Conservation (phyloP, 2,113 vertebrate species). For the Acinonyx jubatus region DNA sequence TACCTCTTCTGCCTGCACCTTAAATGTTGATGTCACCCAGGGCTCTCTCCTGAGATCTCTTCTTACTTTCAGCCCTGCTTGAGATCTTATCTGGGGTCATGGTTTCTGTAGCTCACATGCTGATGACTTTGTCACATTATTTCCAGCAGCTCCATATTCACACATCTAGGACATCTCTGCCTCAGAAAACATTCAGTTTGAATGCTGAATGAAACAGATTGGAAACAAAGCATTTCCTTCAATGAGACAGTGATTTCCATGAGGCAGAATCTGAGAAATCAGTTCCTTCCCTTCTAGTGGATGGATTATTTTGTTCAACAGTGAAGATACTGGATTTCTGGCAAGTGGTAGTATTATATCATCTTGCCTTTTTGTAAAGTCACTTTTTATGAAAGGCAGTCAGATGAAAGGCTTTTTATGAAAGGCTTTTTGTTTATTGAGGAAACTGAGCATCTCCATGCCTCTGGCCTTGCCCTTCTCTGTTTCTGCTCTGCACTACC, state of each 20-base stretch:
- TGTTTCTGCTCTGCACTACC: neutral
- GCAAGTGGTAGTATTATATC: neutral
- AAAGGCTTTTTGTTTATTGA: neutral
- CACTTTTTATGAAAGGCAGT: neutral
- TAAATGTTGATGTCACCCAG: no score
- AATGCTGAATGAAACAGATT: neutral
- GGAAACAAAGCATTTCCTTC: neutral
- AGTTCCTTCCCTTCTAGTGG: neutral
- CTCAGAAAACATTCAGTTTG: neutral
- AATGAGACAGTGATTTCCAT: neutral
- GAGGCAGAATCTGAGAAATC: neutral
- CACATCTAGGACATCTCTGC: neutral
- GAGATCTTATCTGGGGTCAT: neutral
- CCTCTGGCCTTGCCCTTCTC: neutral
- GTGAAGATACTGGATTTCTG: neutral
- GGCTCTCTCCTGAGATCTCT: neutral
- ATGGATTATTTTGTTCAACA: neutral
- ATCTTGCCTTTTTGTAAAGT: slow-evolving; percentile 1
- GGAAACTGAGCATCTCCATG: neutral
- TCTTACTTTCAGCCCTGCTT: neutral
- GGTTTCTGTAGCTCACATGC: neutral
- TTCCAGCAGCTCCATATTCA: neutral
- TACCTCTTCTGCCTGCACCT: neutral
- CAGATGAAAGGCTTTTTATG: neutral
- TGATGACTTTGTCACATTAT: neutral